A percentile compares a stretch with the other conserved stretches of the same genome.
Conservation (phyloP, 2,113 vertebrate genomes). For the Melospiza georgiana region DNA sequence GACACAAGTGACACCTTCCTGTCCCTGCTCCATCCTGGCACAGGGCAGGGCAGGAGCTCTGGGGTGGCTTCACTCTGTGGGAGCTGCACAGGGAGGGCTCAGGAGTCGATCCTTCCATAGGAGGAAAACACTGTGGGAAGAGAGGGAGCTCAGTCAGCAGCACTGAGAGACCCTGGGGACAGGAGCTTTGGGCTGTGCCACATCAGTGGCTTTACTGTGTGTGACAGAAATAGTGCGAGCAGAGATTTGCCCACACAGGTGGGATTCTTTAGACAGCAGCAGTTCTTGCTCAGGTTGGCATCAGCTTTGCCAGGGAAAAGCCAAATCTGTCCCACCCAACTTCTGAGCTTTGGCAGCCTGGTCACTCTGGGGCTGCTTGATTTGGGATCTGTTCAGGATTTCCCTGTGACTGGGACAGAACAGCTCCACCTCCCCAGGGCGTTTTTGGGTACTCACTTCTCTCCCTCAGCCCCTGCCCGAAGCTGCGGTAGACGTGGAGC, state of each 20-base stretch:
- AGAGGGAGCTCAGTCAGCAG: not conserved
- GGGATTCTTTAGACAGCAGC: not conserved
- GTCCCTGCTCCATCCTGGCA: not conserved
- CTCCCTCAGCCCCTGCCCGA: constrained; percentile 82
- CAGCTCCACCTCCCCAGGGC: not conserved
- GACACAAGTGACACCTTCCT: fast-evolving
- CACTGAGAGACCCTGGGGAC: not conserved
- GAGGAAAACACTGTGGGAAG: constrained; percentile 79
- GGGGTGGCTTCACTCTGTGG: not conserved
- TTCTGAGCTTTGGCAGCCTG: no score
- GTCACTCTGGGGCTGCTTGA: not conserved
- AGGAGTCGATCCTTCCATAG: constrained; percentile 73
- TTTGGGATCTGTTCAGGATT: not conserved
- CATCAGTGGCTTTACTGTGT: not conserved
- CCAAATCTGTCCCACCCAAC: fast-evolving
- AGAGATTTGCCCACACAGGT: not conserved
- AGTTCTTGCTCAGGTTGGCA: not conserved
- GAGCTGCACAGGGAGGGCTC: constrained; percentile 14
- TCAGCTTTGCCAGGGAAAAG: not conserved
- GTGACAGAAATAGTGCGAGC: fast-evolving
- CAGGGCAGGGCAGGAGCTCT: not conserved
- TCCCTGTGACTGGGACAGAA: not conserved
- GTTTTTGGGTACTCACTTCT: constrained; percentile 75
- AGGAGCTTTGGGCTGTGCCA: not conserved
- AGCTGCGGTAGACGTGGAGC: constrained; percentile 77